Base-by-base conservation (phyloP, 1,140 invertebrate species). In the Epicauta chinensis region DNA sequence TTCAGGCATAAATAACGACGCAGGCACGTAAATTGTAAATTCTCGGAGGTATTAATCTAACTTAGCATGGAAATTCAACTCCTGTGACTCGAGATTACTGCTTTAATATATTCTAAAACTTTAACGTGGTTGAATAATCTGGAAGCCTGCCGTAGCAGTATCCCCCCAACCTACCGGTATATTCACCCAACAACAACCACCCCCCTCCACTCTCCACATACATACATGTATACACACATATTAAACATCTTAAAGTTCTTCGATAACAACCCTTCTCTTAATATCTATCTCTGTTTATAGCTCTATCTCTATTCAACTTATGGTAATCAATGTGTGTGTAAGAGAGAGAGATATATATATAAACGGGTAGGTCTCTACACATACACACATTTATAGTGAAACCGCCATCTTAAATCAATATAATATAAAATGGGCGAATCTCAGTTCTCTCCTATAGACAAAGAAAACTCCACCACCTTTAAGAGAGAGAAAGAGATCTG, bases 51-150 rank as follows among this genome's bases (percentile, higher is more conserved):
- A 65, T 65, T 65, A 65, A 65, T 65, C 63, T 65, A 65, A 65
- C 63, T 65, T 65, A 65, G 63, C 62, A 60, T 65, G 62, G 63
- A 65, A 65, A 65, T 65, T 65, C 63, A 65, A 64, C 63, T 63
- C 63, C 62, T 65, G 63, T 55, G 63, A 63, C 62, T 65, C 61
- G 59, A 65, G 63, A 65, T 65, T 65, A 65, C 60, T 59, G 60
- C 60, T 65, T 65, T 65, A 65, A 65, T 65, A 65, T 65, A 65
- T 65, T 65, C 63, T 60, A 65, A 65, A 65, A 65, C 61, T 65
- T 65, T 55, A 53, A 45, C 51, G 41, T 48, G 55, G 49, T 56
- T 56, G 59, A 61, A 59, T 58, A 61, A 58, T 61, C 56, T 57
- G 7, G 12, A 16, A 29, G 31, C 38, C 38, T 49, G 13, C 11